Evolutionary conservation across 2,888 invertebrate genomes (phyloP).

Genomic region (Cheilosia soror): DNA sequence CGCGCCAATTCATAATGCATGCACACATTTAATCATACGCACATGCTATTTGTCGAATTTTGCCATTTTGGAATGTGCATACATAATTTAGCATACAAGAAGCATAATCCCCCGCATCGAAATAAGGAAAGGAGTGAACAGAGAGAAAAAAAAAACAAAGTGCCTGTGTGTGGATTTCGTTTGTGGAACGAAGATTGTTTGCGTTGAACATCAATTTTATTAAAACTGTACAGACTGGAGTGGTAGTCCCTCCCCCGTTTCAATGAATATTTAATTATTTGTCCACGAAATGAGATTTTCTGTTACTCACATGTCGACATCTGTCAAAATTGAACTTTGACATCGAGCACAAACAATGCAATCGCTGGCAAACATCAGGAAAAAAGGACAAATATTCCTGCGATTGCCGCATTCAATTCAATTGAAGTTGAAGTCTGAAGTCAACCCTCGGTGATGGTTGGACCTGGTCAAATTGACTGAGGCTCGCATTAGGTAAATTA

Average conservation of each 20-base stretch:
- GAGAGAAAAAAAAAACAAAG: conserved; percentile 3
- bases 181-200: conserved; percentile 59
- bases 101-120: background rate
- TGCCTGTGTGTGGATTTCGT: conserved; percentile 49
- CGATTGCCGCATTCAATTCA: conserved; percentile 47
- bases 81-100: conserved; percentile 65
- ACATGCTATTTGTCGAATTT: conserved; percentile 67
- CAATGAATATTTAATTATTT: conserved; percentile 68
- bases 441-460: conserved; percentile 53
- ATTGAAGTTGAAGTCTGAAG: conserved; percentile 54
- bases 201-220: conserved; percentile 68
- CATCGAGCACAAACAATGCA: conserved; percentile 62
- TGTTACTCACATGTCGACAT: conserved; percentile 67
- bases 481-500: conserved; percentile 70
- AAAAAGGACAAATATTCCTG: conserved; percentile 23
- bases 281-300: conserved; percentile 72
- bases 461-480: conserved; percentile 5
- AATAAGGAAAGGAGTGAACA: background rate
- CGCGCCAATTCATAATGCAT: conserved; percentile 66
- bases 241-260: background rate
- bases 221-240: conserved; percentile 47
- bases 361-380: conserved; percentile 52
- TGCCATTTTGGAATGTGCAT: conserved; percentile 72
- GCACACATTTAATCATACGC: conserved; percentile 71
- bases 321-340: conserved; percentile 72